Conservation (phyloP, 92 coral and sea anemone species). For the Blastomussa wellsi region DNA sequence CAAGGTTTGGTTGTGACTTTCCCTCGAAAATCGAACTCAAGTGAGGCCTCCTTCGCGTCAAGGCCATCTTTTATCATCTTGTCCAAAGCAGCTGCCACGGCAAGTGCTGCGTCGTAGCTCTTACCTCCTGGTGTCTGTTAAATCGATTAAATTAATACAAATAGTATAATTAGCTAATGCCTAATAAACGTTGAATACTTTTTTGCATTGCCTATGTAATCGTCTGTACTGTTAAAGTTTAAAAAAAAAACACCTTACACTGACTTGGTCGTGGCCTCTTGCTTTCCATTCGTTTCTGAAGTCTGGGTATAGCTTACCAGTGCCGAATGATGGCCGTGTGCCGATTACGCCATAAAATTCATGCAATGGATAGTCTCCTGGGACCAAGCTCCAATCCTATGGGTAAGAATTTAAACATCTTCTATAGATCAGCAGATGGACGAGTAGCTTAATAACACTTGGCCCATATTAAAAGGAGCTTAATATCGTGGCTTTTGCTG, state of each 20-base stretch:
- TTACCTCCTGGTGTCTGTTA: conserved; percentile 60
- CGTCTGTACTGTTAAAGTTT: background rate
- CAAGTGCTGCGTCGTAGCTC: conserved; percentile 60
- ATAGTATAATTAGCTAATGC: background rate
- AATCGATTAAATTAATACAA: background rate
- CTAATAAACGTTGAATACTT: background rate
- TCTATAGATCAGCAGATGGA: background rate
- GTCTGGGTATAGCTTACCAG: conserved; percentile 43
- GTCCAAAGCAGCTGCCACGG: conserved; percentile 56
- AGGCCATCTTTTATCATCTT: conserved; percentile 56
- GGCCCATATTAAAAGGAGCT: too few species aligned
- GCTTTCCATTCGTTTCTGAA: conserved; percentile 47
- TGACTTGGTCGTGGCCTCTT: conserved; percentile 36
- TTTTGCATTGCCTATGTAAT: background rate
- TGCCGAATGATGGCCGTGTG: conserved; percentile 60
- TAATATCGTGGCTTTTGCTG: too few species aligned
- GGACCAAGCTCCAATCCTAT: conserved; percentile 59
- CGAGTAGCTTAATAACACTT: too few species aligned
- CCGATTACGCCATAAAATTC: conserved; percentile 65
- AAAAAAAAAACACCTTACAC: conserved; percentile 49
- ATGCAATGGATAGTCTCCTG: conserved; percentile 57
- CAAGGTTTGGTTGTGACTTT: conserved; percentile 34
- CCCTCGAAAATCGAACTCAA: conserved; percentile 55
- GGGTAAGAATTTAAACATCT: background rate
- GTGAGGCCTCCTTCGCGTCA: conserved; percentile 33